Evolutionary conservation across 2,113 vertebrate genomes (phyloP).

Genomic region (Pteruthius melanotis): DNA sequence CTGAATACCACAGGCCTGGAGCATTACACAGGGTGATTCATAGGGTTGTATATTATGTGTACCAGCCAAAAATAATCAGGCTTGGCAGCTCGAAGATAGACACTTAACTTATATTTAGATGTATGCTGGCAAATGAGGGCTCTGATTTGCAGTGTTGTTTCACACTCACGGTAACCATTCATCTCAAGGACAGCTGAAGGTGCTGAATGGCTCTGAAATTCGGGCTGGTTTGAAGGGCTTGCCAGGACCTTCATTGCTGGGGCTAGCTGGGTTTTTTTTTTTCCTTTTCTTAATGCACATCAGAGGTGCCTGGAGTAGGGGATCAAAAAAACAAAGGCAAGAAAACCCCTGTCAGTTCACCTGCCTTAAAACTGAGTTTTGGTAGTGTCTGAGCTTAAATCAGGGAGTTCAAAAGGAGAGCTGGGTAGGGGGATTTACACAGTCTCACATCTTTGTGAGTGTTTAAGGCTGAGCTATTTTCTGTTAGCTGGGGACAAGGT

Average conservation of each 20-base stretch:
- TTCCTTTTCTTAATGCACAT: background rate
- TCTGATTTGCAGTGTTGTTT: constrained; percentile 37
- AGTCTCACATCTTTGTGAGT: fast-evolving
- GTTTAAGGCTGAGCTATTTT: background rate
- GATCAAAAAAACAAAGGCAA: background rate
- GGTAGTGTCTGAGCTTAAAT: background rate
- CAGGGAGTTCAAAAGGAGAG: fast-evolving
- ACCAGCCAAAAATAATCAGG: constrained; percentile 57
- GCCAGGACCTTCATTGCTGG: background rate
- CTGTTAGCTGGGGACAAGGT: background rate
- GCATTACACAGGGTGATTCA: constrained; percentile 3
- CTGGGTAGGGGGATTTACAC: fast-evolving
- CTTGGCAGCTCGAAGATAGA: constrained; percentile 50
- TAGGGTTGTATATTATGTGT: constrained; percentile 24
- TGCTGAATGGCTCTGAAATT: constrained; percentile 55
- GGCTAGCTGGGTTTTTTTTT: background rate
- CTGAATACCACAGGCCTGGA: background rate
- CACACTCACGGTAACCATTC: constrained; percentile 45
- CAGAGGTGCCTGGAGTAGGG: background rate
- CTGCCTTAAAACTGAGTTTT: background rate
- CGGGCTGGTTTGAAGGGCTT: constrained; percentile 15
- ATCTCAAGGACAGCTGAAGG: constrained; percentile 58
- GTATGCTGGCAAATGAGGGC: constrained; percentile 43
- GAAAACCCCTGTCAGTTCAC: background rate
- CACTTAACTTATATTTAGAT: constrained; percentile 60